Percentiles rank a stretch among this genome's conserved stretches.
Conservation (phyloP, 2,888 invertebrate genomes). For the Lithophane semibrunnea region DNA sequence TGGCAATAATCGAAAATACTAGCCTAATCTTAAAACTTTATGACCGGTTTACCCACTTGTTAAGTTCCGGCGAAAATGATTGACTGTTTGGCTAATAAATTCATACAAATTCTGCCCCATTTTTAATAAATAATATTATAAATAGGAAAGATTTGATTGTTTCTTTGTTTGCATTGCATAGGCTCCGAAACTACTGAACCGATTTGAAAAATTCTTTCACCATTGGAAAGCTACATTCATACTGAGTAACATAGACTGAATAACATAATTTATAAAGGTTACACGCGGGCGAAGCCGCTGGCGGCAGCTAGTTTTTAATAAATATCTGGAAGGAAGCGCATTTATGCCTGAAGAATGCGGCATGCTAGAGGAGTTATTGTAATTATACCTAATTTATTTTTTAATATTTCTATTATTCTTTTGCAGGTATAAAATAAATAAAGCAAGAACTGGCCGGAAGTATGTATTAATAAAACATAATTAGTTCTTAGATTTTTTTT, state of each 20-base stretch:
- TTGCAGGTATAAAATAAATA: conserved; percentile 68
- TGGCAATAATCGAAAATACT: background rate
- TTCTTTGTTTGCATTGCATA: too few species aligned
- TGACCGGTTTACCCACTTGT: background rate
- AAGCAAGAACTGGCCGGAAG: conserved; percentile 39
- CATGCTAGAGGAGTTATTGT: too few species aligned
- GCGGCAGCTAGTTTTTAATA: too few species aligned
- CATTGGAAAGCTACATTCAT: too few species aligned
- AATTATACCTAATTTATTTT: background rate
- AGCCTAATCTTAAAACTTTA: background rate
- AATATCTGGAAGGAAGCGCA: background rate
- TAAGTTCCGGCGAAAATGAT: background rate
- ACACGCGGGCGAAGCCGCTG: too few species aligned
- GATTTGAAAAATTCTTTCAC: too few species aligned
- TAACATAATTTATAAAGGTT: too few species aligned
- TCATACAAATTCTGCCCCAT: background rate
- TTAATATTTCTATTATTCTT: conserved; percentile 26
- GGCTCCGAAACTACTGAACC: too few species aligned
- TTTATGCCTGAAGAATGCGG: background rate
- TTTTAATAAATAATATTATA: background rate
- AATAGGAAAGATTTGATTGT: too few species aligned
- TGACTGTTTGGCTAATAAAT: background rate
- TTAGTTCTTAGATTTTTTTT: conserved; percentile 15
- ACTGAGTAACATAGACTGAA: too few species aligned
- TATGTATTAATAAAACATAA: conserved; percentile 55